These are phyloP conservation scores for Calypte anna DNA, from an alignment of 2,113 vertebrate genomes.

Conservation along the genomic window DNA sequence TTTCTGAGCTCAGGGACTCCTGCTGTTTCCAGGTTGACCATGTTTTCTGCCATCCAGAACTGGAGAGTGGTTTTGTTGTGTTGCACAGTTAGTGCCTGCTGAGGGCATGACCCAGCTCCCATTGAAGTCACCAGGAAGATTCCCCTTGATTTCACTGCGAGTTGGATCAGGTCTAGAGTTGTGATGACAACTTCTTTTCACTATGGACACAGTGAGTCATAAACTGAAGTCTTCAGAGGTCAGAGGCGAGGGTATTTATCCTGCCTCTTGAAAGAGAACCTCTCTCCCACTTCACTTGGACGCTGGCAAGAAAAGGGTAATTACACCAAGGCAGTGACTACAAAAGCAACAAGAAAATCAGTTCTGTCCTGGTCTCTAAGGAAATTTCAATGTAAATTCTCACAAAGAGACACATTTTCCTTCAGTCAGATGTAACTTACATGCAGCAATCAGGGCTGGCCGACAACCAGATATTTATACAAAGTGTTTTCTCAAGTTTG, in stretches of 20 bases:
- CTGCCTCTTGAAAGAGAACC: neutral
- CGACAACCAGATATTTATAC: neutral
- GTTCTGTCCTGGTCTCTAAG: neutral
- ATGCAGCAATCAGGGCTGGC: neutral
- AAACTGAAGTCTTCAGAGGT: neutral
- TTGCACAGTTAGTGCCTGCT: neutral
- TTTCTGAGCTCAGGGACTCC: neutral
- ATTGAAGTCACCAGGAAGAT: neutral
- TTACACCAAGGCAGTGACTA: neutral
- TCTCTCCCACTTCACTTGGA: neutral
- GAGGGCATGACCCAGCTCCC: neutral
- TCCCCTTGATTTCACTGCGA: neutral
- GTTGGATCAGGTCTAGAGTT: neutral
- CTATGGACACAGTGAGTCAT: conserved; percentile 2
- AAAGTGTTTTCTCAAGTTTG: neutral
- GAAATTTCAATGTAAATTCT: neutral
- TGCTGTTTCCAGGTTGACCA: neutral
- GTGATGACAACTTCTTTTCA: neutral
- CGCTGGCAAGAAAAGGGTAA: neutral
- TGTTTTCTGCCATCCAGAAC: neutral
- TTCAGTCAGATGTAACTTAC: neutral
- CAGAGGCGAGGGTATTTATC: neutral
- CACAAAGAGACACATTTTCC: neutral
- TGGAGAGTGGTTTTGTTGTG: neutral
- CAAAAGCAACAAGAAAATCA: conserved; percentile 27